phyloP scores from a whole-genome alignment of 2,888 invertebrate genomes.

The Parnassius orleans region DNA sequence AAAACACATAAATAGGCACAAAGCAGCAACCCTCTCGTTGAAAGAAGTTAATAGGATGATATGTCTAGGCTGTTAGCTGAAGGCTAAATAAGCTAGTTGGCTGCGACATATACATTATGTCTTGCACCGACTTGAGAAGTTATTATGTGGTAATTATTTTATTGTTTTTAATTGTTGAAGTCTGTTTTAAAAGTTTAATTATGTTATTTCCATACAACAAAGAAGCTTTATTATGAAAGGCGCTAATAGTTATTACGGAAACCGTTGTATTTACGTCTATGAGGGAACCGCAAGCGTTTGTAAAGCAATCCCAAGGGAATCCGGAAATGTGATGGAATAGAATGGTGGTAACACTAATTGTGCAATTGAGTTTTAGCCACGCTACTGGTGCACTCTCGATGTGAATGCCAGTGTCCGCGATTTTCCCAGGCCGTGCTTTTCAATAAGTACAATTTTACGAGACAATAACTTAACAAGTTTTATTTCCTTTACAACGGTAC shows the following conservation, averaged over 20 bases:
- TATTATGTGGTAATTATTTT: too few species aligned
- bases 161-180: too few species aligned
- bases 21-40: too few species aligned
- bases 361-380: constrained; percentile 68
- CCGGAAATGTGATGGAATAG: constrained; percentile 55
- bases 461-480: constrained; percentile 15
- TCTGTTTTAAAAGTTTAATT: too few species aligned
- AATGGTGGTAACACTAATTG: constrained; percentile 59
- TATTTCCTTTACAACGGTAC: constrained; percentile 20
- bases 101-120: too few species aligned
- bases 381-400: constrained; percentile 36
- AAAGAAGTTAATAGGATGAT: too few species aligned
- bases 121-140: too few species aligned
- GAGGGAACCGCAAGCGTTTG: constrained; percentile 13
- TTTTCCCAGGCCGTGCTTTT: constrained; percentile 41
- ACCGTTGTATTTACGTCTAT: constrained; percentile 14
- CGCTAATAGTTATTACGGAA: constrained; percentile 10
- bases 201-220: constrained; percentile 1
- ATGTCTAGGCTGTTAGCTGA: too few species aligned
- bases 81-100: too few species aligned
- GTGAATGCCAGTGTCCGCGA: constrained; percentile 27
- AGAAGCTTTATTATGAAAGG: neutral
- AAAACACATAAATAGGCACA: too few species aligned
- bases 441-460: constrained; percentile 18
- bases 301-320: constrained; percentile 64